Base-by-base conservation (phyloP, 2,113 vertebrate species). In the Athene noctua region DNA sequence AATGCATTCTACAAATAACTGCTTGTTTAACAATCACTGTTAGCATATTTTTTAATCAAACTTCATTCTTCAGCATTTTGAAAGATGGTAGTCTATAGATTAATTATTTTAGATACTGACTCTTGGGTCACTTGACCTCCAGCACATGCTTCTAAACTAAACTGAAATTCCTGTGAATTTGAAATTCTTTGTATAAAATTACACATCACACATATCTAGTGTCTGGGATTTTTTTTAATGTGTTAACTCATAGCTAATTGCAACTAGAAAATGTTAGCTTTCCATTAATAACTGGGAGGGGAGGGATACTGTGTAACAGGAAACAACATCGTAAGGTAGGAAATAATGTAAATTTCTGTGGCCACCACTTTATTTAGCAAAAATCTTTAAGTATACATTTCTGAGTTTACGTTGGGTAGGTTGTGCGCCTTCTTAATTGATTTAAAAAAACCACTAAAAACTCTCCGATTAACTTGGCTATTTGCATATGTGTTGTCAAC, bases 81-180 rank as follows among this genome's bases (percentile, higher is more conserved):
- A 34, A 87, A 47, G 23, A 38, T 40, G 9, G 21, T n/a, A 59
- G 11, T 30, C 38, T 3, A 0, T 58, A 83, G 32, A 8, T 70
- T 38, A 30, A n/a, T 58, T 66, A 30, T 3, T 55, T 84, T 79
- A 72, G 77, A 34, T 86, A 40, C 20, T 29, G 47, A 68, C 82
- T 92, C 44, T 91, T 95, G 80, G 77, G 57, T 94, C 80, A 94
- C 80, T 72, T 92, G 77, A 74, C 57, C 47, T 96, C 79, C 15
- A 80, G 32, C 46, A 80, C 55, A n/a, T 71, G 72, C 86, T 90
- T 96, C 80, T 79, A 51, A 90, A 81, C 25, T 27, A 54, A 66
- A 72, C 32, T 58, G 27, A 49, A 91, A 62, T 86, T 54, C 30
- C 38, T 65, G 14, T 57, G 22, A 49, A 68, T 36, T 75, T 75